Percentiles rank a stretch among this genome's conserved stretches.
Evolutionary conservation across 1,140 invertebrate genomes (phyloP).

Genomic region (Drosophila grimshawi): DNA sequence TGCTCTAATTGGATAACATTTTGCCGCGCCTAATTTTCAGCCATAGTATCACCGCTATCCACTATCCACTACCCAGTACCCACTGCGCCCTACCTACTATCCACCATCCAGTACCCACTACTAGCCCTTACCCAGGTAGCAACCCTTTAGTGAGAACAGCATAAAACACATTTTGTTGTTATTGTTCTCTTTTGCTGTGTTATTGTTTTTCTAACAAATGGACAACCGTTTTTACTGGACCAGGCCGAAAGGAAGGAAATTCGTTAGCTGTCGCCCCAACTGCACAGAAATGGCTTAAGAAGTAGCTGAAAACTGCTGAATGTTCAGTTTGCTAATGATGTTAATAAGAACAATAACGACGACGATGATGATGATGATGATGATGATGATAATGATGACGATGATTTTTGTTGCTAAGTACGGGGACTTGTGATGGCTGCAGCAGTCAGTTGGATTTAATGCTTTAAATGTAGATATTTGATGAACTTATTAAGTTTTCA

Average conservation of each 20-base stretch:
- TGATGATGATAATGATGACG: conserved; percentile 5
- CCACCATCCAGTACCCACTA: too few species aligned
- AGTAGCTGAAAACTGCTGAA: conserved; percentile 30
- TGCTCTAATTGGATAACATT: conserved; percentile 61
- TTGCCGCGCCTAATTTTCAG: conserved; percentile 52
- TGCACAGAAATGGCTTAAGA: conserved; percentile 11
- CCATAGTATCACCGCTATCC: neutral
- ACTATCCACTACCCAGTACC: neutral
- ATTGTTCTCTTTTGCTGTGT: conserved; percentile 17
- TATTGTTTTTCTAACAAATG: conserved; percentile 73
- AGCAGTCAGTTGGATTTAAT: neutral
- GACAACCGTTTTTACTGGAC: conserved; percentile 35
- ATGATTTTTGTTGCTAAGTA: conserved; percentile 1
- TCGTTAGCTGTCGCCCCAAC: conserved; percentile 43
- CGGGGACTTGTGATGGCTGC: neutral
- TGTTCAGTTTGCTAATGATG: conserved; percentile 13
- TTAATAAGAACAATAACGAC: conserved; percentile 5
- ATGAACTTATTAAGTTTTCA: neutral
- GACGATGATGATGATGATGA: neutral
- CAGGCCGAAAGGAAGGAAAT: conserved; percentile 56
- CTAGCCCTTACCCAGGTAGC: conserved; percentile 8
- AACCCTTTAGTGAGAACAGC: conserved; percentile 50
- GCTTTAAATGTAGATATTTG: neutral
- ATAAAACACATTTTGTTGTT: conserved; percentile 48
- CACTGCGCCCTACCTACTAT: neutral